Evolutionary conservation across 2,888 invertebrate genomes (phyloP).

Genomic region (Autographa gamma): DNA sequence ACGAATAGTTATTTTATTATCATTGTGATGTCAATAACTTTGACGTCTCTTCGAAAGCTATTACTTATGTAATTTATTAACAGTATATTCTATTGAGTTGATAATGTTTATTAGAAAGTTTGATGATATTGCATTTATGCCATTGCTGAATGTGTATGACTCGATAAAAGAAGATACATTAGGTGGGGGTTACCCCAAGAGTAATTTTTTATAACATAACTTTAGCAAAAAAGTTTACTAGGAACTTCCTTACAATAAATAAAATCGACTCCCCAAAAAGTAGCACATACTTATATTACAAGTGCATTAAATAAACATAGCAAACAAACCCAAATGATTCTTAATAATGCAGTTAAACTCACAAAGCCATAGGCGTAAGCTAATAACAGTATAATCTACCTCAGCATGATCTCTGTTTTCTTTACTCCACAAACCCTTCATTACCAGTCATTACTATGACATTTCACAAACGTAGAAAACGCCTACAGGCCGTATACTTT

Average conservation of each 20-base stretch:
- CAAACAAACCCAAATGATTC: not conserved
- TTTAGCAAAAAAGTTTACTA: not conserved
- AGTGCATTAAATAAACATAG: not conserved
- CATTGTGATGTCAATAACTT: slow-evolving; percentile 29
- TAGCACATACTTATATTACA: not conserved
- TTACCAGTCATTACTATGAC: slow-evolving; percentile 42
- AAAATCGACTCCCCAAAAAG: not conserved
- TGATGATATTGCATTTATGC: slow-evolving; percentile 2
- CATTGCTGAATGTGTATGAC: not conserved
- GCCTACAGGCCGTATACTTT: slow-evolving; percentile 54
- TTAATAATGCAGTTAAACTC: slow-evolving; percentile 16
- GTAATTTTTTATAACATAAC: not conserved
- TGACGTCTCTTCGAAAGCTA: slow-evolving; percentile 32
- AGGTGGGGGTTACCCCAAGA: not conserved
- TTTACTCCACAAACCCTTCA: slow-evolving; percentile 33
- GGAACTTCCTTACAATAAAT: not conserved
- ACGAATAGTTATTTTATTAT: slow-evolving; percentile 18
- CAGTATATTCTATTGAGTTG: slow-evolving; percentile 8
- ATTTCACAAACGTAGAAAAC: slow-evolving; percentile 41
- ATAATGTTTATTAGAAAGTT: slow-evolving; percentile 5
- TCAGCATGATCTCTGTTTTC: slow-evolving; percentile 32
- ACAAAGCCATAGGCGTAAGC: slow-evolving; percentile 4
- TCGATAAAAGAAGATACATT: not conserved
- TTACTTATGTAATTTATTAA: slow-evolving; percentile 37
- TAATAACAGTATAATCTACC: not conserved